These are phyloP conservation scores for Lutjanus campechanus DNA, from an alignment of 2,797 vertebrate species.

Conservation along the genomic window DNA sequence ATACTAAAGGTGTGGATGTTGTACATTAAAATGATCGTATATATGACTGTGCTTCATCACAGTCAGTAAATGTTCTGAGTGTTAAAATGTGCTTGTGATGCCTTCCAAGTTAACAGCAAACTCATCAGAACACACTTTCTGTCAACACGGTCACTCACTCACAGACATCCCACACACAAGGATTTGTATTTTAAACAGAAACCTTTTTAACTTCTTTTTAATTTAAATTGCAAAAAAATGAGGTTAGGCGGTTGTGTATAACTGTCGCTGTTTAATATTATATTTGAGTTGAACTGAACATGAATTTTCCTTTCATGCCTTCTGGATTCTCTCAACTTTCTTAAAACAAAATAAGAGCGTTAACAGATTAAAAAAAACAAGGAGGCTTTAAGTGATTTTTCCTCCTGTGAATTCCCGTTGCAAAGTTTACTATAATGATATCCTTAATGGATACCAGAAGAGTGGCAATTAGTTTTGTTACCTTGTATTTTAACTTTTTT, in stretches of 20 bases:
- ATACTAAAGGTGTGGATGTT: slow-evolving; percentile 29
- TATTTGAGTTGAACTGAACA: slow-evolving; percentile 83
- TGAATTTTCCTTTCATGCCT: slow-evolving; percentile 78
- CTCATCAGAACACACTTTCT: slow-evolving; percentile 42
- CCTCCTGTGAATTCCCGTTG: too few species aligned
- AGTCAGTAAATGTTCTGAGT: slow-evolving; percentile 42
- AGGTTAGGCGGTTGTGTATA: slow-evolving; percentile 84
- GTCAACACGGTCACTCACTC: slow-evolving; percentile 78
- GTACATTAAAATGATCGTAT: slow-evolving; percentile 55
- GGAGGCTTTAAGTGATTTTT: too few species aligned
- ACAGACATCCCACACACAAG: slow-evolving; percentile 76
- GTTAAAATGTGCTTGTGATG: slow-evolving; percentile 66
- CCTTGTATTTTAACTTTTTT: not conserved
- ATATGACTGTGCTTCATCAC: slow-evolving; percentile 44
- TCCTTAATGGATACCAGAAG: too few species aligned
- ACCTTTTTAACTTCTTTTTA: slow-evolving; percentile 90
- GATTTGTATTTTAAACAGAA: slow-evolving; percentile 90
- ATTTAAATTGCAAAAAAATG: slow-evolving; percentile 77
- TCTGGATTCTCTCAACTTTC: slow-evolving; percentile 67
- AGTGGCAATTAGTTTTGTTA: too few species aligned
- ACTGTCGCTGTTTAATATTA: slow-evolving; percentile 85
- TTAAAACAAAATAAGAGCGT: not conserved
- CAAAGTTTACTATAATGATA: too few species aligned
- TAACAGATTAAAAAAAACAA: too few species aligned
- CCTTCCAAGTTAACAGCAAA: slow-evolving; percentile 63